Conservation (phyloP, 2,797 vertebrate genomes). For the Cercopithecus petaurista region DNA sequence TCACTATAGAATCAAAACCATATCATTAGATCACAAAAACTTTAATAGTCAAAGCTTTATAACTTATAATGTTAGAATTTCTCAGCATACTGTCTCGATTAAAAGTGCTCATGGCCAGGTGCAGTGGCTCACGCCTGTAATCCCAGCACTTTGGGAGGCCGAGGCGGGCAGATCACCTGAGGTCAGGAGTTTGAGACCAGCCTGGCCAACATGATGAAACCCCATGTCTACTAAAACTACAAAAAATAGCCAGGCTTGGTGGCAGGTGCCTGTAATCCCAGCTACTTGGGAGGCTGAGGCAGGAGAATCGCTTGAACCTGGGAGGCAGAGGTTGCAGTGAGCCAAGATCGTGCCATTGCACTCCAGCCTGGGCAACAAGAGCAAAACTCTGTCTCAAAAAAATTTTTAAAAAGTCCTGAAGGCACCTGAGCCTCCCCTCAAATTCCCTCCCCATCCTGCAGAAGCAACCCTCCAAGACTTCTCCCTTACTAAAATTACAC, state of each 20-base stretch:
- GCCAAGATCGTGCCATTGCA: too few species aligned
- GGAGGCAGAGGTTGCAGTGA: too few species aligned
- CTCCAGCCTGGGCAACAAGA: too few species aligned
- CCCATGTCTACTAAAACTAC: too few species aligned
- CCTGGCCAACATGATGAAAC: too few species aligned
- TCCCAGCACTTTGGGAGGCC: neutral
- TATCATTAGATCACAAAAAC: conserved; percentile 31
- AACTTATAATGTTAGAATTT: neutral
- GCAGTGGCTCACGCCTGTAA: neutral
- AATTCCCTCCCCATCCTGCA: neutral
- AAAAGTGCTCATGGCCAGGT: conserved; percentile 21
- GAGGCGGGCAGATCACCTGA: neutral
- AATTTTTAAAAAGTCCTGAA: conserved; percentile 4
- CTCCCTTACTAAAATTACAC: neutral
- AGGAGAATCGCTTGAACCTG: too few species aligned
- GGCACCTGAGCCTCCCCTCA: neutral
- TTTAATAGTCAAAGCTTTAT: conserved; percentile 34
- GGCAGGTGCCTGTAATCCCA: too few species aligned
- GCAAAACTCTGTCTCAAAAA: too few species aligned
- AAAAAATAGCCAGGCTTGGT: too few species aligned
- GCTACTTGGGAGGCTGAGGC: too few species aligned
- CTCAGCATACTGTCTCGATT: conserved; percentile 1
- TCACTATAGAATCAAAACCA: neutral
- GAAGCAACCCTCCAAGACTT: neutral
- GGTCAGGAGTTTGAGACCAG: neutral